Percentiles rank a stretch among this genome's conserved stretches.
Conservation (phyloP, 2,797 vertebrate species). For the Helarctos malayanus region DNA sequence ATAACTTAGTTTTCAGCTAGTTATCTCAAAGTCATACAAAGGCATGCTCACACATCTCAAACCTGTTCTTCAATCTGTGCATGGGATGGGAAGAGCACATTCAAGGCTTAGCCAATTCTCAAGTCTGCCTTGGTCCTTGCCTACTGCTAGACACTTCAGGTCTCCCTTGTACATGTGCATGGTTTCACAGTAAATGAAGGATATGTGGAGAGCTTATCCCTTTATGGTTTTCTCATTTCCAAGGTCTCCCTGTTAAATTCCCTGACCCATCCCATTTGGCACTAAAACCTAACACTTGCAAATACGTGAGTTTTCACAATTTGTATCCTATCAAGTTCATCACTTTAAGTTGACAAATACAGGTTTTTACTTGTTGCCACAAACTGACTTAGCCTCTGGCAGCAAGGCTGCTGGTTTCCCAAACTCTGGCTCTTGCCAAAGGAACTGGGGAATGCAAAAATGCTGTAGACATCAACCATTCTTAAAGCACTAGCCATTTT, state of each 20-base stretch:
- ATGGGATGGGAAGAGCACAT: background rate
- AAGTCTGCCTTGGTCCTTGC: background rate
- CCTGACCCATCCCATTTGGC: background rate
- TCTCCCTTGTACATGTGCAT: background rate
- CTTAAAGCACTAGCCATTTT: background rate
- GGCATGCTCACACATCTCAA: background rate
- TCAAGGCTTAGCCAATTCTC: background rate
- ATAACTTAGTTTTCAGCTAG: background rate
- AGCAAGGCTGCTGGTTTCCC: background rate
- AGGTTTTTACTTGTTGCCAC: background rate
- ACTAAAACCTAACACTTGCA: background rate
- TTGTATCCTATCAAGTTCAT: background rate
- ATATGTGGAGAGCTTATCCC: background rate
- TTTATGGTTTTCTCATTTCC: background rate
- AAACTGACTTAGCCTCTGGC: background rate
- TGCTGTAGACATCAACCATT: background rate
- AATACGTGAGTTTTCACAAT: background rate
- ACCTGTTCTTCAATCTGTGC: background rate
- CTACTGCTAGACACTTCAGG: background rate
- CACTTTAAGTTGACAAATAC: background rate
- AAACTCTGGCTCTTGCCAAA: conserved; percentile 1
- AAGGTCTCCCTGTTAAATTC: background rate
- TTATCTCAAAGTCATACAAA: background rate
- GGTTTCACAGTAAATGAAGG: background rate
- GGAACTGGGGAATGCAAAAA: background rate